Evolutionary conservation across 2,888 invertebrate genomes (phyloP).

Genomic region (Aelia acuminata): DNA sequence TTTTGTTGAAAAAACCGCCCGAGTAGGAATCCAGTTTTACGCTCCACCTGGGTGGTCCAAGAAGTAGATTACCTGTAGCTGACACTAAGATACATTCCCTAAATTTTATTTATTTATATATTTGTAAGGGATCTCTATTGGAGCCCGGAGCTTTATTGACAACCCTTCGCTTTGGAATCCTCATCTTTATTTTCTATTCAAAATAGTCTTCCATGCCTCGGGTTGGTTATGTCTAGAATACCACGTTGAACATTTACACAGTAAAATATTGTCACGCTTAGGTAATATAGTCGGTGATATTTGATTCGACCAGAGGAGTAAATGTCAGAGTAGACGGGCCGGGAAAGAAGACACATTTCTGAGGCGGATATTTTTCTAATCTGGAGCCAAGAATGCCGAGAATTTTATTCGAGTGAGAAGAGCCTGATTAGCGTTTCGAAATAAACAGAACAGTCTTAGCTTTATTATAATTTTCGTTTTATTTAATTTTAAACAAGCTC

Average conservation of each 20-base stretch:
- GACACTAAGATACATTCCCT: not conserved
- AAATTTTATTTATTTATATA: constrained; percentile 12
- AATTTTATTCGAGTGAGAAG: not conserved
- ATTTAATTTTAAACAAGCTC: no score
- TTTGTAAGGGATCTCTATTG: not conserved
- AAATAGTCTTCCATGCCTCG: not conserved
- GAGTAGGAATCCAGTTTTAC: constrained; percentile 24
- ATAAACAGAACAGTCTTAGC: not conserved
- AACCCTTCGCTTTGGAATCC: not conserved
- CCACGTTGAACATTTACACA: not conserved
- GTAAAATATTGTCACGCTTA: not conserved
- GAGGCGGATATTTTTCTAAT: constrained; percentile 1
- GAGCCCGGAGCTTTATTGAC: not conserved
- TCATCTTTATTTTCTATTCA: not conserved
- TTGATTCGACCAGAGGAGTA: constrained; percentile 1
- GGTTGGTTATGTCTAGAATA: not conserved
- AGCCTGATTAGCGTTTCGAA: not conserved
- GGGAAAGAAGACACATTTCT: constrained; percentile 44
- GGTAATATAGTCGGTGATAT: constrained; percentile 27
- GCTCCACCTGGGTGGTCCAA: constrained; percentile 43
- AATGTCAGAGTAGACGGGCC: not conserved
- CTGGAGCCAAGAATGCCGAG: not conserved
- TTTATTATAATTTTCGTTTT: not conserved
- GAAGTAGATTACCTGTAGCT: not conserved
- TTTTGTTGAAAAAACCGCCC: not conserved